Base-by-base conservation (phyloP, 2,797 vertebrate species). In the Phataginus tetradactyla region DNA sequence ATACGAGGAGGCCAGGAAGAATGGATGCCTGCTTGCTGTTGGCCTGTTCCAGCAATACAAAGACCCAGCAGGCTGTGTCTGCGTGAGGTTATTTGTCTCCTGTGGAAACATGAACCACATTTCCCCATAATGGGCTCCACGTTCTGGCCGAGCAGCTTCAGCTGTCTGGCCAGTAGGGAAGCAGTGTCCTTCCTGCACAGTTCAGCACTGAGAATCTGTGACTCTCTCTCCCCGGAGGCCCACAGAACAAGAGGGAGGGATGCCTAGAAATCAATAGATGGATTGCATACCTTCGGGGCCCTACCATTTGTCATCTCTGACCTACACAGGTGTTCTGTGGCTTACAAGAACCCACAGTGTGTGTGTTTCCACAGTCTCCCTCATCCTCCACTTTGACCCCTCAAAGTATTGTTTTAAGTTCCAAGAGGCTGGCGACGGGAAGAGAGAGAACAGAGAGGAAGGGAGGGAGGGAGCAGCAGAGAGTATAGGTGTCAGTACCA, bases 281-380 rank as follows among this genome's bases (percentile, higher is more conserved):
- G 96, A 97, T 96, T 15, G 64, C 96, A 87, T 93, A 95, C 96
- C 95, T 97, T 34, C 86, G 57, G 75, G 95, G 87, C 95, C 55
- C 94, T 61, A 96, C 88, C 92, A 95, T 97, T 95, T 95, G 92
- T 97, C 96, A 97, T 96, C 94, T 75, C 86, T 96, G 97, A 96
- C 97, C 90, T 87, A 74, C 87, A 37, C 59, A 23, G 85, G 66
- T 55, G 14, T 78, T 68, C 86, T 37, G 78, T 72, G 80, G 86
- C 86, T 72, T 25, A 15, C 10, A 66, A 34, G 21, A 91, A 29
- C 87, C 84, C 5, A 37, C 5, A 64, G 63, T 90, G 15, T 0
- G 51, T 14, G 80, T 55, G 69, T 91, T 79, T 53, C 86, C 57
- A 39, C 1, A 5, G 39, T 64, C 57, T 77, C 57, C 37, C 32